Evolutionary conservation across 2,888 invertebrate genomes (phyloP), one percentile per base, ranked within the genome.

Genomic region (Sinopyrophorus schimmeli): DNA sequence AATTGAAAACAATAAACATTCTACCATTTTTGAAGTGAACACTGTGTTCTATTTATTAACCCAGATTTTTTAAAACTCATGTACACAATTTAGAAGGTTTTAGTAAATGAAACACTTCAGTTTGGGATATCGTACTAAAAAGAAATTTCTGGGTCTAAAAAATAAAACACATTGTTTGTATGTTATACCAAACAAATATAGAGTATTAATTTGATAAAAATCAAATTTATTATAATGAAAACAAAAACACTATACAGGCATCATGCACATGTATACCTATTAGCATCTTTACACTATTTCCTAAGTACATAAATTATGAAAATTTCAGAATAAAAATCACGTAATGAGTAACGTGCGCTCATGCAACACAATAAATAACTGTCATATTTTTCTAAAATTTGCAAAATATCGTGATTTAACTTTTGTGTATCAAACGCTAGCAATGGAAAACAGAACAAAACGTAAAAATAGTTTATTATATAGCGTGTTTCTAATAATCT

Each of bases 131-230:
- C 11, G 11, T 9, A n/a, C n/a, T n/a, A 24, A 3, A 24, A 24
- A 24, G 21, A 3, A 21, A 21, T 21, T 24, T 9, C 46, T 49
- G 49, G 47, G 30, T 47, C 51, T 31, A 20, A 43, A 16, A 41
- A 52, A 57, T 58, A 55, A 54, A 57, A 60, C 57, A 58, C 53
- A 50, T 24, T 54, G 57, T 49, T 54, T n/a, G 26, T 44, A 30
- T 40, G 20, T 28, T 12, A 12, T 6, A 12, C 11, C 11, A 34
- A 32, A n/a, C n/a, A n/a, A n/a, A n/a, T n/a, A n/a, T n/a, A n/a
- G n/a, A n/a, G n/a, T n/a, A n/a, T n/a, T 12, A 39, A 30, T 39
- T 35, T 38, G 23, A 42, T 37, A 51, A 31, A 48, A 48, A 44
- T 41, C 14, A 43, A 24, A 41, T 41, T 26, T 37, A 39, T 38